These are phyloP conservation scores for Brachylomia viminalis DNA, from an alignment of 2,888 invertebrate species.

Conservation along the genomic window DNA sequence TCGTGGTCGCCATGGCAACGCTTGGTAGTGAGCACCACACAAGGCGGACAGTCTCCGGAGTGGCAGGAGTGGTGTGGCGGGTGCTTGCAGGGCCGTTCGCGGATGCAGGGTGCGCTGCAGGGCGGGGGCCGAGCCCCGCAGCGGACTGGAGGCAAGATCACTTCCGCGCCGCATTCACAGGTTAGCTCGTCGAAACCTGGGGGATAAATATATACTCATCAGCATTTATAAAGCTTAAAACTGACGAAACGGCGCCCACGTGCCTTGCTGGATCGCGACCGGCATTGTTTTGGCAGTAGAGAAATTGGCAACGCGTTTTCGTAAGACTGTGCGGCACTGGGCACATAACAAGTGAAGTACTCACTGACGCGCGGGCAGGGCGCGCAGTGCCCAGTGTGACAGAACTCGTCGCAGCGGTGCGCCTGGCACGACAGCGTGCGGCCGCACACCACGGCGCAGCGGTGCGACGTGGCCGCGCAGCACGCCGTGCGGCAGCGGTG, in stretches of 20 bases:
- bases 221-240: neutral
- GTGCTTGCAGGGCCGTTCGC: slow-evolving; percentile 95
- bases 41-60: slow-evolving; percentile 91
- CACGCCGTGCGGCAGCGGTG: slow-evolving; percentile 97
- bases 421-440: slow-evolving; percentile 96
- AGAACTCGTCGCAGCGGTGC: slow-evolving; percentile 96
- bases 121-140: slow-evolving; percentile 97
- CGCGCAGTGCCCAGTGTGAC: slow-evolving; percentile 96
- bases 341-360: slow-evolving; percentile 71
- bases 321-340: neutral
- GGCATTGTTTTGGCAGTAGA: neutral
- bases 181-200: slow-evolving; percentile 95
- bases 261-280: no score
- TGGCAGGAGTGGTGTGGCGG: slow-evolving; percentile 96
- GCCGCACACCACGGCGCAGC: slow-evolving; percentile 95
- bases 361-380: slow-evolving; percentile 94
- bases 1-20: slow-evolving; percentile 94
- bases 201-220: neutral
- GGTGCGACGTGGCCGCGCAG: slow-evolving; percentile 96
- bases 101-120: slow-evolving; percentile 94
- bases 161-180: slow-evolving; percentile 97
- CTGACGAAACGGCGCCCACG: neutral
- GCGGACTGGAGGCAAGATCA: slow-evolving; percentile 97
- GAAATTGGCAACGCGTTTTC: no score
- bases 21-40: slow-evolving; percentile 90